These are phyloP conservation scores for Sternarchorhynchus goeldii DNA, from an alignment of 2,797 vertebrate species.

Conservation along the genomic window DNA sequence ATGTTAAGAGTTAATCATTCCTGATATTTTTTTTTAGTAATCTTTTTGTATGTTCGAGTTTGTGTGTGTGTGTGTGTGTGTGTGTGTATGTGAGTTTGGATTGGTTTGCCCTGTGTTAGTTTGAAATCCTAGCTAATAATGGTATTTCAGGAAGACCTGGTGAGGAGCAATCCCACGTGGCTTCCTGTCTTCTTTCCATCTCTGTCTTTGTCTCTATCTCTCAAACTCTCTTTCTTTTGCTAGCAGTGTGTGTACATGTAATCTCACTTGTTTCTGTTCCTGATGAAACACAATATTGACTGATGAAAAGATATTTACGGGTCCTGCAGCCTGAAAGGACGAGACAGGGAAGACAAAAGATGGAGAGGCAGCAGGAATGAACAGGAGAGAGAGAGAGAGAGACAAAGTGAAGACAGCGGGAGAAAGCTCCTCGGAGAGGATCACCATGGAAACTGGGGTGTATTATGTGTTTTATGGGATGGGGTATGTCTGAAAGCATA, in stretches of 20 bases:
- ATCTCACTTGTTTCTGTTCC: background rate
- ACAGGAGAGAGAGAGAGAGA: conserved; percentile 15
- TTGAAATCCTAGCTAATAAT: conserved; percentile 23
- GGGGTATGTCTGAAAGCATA: conserved; percentile 17
- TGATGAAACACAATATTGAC: background rate
- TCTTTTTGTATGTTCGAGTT: no score
- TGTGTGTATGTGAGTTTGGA: conserved; percentile 2
- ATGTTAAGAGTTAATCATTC: no score
- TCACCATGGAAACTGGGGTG: conserved; percentile 58
- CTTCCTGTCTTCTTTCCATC: conserved; percentile 7
- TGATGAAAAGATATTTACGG: conserved; percentile 30
- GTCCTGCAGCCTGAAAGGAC: conserved; percentile 7
- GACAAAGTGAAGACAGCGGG: conserved; percentile 31
- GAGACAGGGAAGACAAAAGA: conserved; percentile 29
- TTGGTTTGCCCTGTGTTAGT: conserved; percentile 18
- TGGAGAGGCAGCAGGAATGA: background rate
- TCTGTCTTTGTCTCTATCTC: background rate
- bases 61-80: background rate
- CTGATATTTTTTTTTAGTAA: no score
- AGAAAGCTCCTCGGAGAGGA: conserved; percentile 24
- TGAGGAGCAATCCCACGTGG: conserved; percentile 6
- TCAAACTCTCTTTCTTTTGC: background rate
- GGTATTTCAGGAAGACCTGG: background rate
- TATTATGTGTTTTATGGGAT: conserved; percentile 45
- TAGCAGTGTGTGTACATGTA: background rate